Conservation (phyloP, 2,113 vertebrate species). For the Damaliscus lunatus region DNA sequence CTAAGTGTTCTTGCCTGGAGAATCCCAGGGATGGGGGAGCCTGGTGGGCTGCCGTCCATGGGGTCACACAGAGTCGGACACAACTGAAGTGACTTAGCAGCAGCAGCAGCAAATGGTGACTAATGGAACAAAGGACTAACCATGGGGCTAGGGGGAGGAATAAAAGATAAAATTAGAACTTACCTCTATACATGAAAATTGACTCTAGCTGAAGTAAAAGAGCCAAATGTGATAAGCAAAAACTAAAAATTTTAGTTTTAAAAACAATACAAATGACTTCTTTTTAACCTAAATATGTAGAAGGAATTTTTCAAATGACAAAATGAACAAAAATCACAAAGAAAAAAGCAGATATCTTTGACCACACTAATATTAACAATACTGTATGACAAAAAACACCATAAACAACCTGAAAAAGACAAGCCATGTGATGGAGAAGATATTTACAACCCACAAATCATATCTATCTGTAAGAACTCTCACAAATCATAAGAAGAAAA, state of each 20-base stretch:
- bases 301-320: conserved; percentile 38
- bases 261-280: conserved; percentile 39
- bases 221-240: conserved; percentile 21
- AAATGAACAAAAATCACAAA: conserved; percentile 29
- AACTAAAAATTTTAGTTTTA: background rate
- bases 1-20: background rate
- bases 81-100: too few relatives aligned
- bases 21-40: too few relatives aligned
- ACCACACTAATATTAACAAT: conserved; percentile 31
- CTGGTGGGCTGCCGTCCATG: too few relatives aligned
- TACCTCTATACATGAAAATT: background rate
- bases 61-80: too few relatives aligned
- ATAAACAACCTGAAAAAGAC: conserved; percentile 37
- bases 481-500: conserved; percentile 25
- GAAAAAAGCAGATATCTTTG: conserved; percentile 27
- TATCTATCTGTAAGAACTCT: background rate
- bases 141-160: accelerated
- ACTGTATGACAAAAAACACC: conserved; percentile 11
- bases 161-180: background rate
- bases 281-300: background rate
- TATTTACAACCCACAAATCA: background rate
- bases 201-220: background rate
- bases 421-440: background rate
- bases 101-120: background rate
- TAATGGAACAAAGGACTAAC: background rate